A percentile compares a stretch with the other conserved stretches of the same genome.
phyloP scores from a whole-genome alignment of 2,888 invertebrate genomes.

The Chalcosyrphus nemorum region DNA sequence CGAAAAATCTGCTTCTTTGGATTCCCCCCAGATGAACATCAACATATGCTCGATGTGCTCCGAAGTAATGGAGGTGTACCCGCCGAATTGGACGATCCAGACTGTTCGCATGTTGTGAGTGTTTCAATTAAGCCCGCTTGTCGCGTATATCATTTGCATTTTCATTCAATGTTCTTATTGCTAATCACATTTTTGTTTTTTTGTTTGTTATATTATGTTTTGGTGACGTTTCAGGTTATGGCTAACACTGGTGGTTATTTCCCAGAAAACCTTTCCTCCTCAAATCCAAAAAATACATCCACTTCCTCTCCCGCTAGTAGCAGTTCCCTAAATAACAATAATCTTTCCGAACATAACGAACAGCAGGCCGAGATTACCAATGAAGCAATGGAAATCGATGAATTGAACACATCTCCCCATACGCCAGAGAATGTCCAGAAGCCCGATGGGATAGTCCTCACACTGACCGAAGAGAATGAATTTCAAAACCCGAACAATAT shows the following conservation, averaged over 20 bases:
- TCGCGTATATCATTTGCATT: slow-evolving; percentile 5
- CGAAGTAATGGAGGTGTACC: slow-evolving; percentile 92
- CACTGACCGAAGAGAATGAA: slow-evolving; percentile 71
- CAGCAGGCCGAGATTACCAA: slow-evolving; percentile 46
- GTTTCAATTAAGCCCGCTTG: slow-evolving; percentile 19
- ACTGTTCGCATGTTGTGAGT: slow-evolving; percentile 96
- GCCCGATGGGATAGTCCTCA: slow-evolving; percentile 74
- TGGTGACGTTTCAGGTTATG: slow-evolving; percentile 80
- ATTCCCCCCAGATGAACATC: slow-evolving; percentile 93
- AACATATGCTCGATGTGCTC: slow-evolving; percentile 95
- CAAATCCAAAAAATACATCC: slow-evolving; percentile 66
- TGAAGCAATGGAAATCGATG: slow-evolving; percentile 74
- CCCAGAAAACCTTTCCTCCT: slow-evolving; percentile 78
- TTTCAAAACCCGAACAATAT: slow-evolving; percentile 77
- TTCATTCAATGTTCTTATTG: slow-evolving; percentile 29
- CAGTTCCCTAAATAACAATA: slow-evolving; percentile 74
- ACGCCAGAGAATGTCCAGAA: slow-evolving; percentile 57
- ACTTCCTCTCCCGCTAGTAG: slow-evolving; percentile 70
- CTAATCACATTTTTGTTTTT: slow-evolving; percentile 62
- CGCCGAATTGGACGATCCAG: slow-evolving; percentile 89
- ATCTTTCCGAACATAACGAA: slow-evolving; percentile 55
- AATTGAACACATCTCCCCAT: slow-evolving; percentile 63
- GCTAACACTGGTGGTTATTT: slow-evolving; percentile 82
- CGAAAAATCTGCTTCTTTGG: slow-evolving; percentile 94
- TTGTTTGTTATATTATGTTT: slow-evolving; percentile 61